phyloP scores from a whole-genome alignment of 1,140 invertebrate species.

The Dufourea novaeangliae region DNA sequence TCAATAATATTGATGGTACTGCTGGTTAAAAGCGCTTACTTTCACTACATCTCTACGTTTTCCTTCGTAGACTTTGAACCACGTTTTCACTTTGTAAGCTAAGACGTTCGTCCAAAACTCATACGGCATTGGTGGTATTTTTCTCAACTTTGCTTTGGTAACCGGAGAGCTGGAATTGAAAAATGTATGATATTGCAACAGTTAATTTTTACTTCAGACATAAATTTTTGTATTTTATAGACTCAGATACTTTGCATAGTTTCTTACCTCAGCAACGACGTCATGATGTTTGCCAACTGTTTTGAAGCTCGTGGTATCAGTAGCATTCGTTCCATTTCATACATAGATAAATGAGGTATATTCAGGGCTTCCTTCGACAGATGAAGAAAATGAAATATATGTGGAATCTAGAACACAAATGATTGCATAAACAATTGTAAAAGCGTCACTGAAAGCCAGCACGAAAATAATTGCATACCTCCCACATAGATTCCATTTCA shows the following conservation, averaged over 20 bases:
- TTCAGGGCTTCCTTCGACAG: constrained; percentile 81
- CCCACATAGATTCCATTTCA: constrained; percentile 77
- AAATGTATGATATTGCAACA: background rate
- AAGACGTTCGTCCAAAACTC: constrained; percentile 84
- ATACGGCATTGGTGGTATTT: constrained; percentile 84
- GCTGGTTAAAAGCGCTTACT: constrained; percentile 68
- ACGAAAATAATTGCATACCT: no score
- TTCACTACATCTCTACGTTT: constrained; percentile 79
- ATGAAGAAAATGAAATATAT: constrained; percentile 84
- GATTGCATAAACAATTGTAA: background rate
- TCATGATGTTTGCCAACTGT: constrained; percentile 83
- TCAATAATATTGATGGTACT: background rate
- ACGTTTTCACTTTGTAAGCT: constrained; percentile 79
- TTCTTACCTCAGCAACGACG: constrained; percentile 81
- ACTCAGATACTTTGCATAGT: no score
- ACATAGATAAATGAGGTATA: constrained; percentile 82
- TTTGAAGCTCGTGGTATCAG: constrained; percentile 83
- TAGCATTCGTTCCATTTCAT: constrained; percentile 85
- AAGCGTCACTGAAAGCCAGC: background rate
- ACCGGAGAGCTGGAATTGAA: constrained; percentile 69
- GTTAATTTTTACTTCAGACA: background rate
- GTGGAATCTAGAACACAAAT: constrained; percentile 73
- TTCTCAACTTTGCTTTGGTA: constrained; percentile 72
- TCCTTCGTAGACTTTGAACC: constrained; percentile 83
- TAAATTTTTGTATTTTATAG: background rate